These are phyloP conservation scores for Tiliacea citrago DNA, from an alignment of 2,888 invertebrate species.

Conservation along the genomic window DNA sequence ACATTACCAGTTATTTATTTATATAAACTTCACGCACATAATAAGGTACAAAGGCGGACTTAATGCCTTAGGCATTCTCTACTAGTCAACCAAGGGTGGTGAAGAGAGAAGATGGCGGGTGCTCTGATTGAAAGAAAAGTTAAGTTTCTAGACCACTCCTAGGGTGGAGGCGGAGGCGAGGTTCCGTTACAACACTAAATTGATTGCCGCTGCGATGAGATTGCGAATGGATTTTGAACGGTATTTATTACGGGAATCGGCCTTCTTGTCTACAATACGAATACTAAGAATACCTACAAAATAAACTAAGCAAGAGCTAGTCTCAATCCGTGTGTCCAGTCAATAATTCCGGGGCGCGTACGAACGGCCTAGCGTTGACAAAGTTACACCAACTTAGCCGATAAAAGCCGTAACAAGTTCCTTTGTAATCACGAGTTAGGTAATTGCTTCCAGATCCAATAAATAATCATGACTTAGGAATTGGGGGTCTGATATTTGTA, in stretches of 20 bases:
- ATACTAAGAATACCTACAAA: neutral
- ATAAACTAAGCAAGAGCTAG: neutral
- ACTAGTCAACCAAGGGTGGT: too few species aligned
- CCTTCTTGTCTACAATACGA: neutral
- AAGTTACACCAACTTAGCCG: slow-evolving; percentile 50
- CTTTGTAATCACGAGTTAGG: slow-evolving; percentile 55
- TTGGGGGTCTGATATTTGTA: slow-evolving; percentile 37
- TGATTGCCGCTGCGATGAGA: neutral
- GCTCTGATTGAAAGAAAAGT: too few species aligned
- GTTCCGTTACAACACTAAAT: too few species aligned
- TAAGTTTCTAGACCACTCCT: too few species aligned
- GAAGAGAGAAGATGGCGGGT: too few species aligned
- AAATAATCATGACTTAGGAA: slow-evolving; percentile 53
- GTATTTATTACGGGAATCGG: neutral
- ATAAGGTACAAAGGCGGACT: too few species aligned
- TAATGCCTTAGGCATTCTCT: too few species aligned
- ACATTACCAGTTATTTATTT: too few species aligned
- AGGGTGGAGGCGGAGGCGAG: too few species aligned
- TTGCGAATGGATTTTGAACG: neutral
- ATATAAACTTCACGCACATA: too few species aligned
- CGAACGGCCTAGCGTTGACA: slow-evolving; percentile 32
- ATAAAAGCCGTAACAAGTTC: slow-evolving; percentile 54
- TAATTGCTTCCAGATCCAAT: slow-evolving; percentile 60
- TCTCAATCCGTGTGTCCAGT: slow-evolving; percentile 13
- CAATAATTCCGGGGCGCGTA: slow-evolving; percentile 38